Percentiles rank a stretch among this genome's conserved stretches.
phyloP scores from a whole-genome alignment of 2,113 vertebrate genomes.

The Aramus guarauna region DNA sequence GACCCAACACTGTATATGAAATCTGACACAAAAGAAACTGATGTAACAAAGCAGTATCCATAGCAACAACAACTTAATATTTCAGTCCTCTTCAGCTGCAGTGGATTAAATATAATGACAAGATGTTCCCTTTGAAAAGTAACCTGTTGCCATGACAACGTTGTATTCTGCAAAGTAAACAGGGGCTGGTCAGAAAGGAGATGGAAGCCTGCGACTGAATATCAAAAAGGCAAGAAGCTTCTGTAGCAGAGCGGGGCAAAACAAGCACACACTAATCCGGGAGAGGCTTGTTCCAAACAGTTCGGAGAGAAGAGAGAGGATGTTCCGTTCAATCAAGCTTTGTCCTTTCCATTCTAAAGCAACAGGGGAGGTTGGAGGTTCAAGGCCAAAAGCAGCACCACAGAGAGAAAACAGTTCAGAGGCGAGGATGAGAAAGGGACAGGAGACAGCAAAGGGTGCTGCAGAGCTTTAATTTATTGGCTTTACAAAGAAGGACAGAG shows the following conservation, averaged over 20 bases:
- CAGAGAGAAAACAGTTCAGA: neutral
- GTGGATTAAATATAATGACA: conserved; percentile 99
- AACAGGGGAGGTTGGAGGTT: neutral
- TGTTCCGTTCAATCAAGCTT: neutral
- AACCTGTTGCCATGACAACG: conserved; percentile 91
- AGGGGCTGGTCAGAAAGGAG: conserved; percentile 75
- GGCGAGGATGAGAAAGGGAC: neutral
- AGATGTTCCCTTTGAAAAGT: conserved; percentile 98
- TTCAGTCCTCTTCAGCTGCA: conserved; percentile 97
- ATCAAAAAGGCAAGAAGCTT: conserved; percentile 69
- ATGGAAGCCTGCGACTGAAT: conserved; percentile 63
- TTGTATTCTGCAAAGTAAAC: conserved; percentile 80
- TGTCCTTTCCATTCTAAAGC: neutral
- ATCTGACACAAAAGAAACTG: conserved; percentile 83
- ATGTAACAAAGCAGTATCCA: conserved; percentile 93
- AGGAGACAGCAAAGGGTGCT: neutral
- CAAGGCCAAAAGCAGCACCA: neutral
- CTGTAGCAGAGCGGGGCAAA: neutral
- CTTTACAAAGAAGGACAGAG: neutral
- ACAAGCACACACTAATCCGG: neutral
- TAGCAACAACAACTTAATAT: conserved; percentile 99
- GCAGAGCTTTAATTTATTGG: neutral
- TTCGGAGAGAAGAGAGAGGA: neutral
- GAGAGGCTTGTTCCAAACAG: neutral
- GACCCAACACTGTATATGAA: conserved; percentile 55